A percentile compares a stretch with the other conserved stretches of the same genome.
Conservation (phyloP, 2,888 invertebrate species). For the Tridacna gigas region DNA sequence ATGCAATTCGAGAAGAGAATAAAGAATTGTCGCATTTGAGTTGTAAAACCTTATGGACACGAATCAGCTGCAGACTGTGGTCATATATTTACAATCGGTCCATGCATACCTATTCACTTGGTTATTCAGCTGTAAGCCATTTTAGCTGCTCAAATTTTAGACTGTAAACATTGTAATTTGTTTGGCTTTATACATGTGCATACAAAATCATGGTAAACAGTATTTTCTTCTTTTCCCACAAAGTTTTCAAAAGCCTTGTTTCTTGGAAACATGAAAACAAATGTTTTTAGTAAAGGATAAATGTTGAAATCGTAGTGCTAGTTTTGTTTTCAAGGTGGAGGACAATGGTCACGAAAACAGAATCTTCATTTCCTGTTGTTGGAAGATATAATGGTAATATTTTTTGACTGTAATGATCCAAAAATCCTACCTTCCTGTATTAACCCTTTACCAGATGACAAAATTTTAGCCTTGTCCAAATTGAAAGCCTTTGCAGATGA, state of each 20-base stretch:
- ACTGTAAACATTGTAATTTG: too few relatives aligned
- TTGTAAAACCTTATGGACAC: too few relatives aligned
- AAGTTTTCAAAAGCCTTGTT: too few relatives aligned
- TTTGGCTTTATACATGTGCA: too few relatives aligned
- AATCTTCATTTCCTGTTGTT: conserved; percentile 70
- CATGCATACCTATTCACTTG: too few relatives aligned
- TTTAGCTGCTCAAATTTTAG: too few relatives aligned
- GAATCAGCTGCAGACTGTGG: too few relatives aligned
- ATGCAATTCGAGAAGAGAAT: too few relatives aligned
- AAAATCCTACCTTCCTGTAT: not conserved
- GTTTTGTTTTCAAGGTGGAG: conserved; percentile 70
- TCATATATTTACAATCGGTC: too few relatives aligned
- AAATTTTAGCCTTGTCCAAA: not conserved
- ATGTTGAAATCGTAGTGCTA: not conserved
- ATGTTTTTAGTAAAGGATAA: not conserved
- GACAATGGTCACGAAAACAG: conserved; percentile 68
- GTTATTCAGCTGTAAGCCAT: too few relatives aligned
- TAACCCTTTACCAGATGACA: not conserved
- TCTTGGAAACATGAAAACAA: too few relatives aligned
- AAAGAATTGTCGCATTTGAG: too few relatives aligned
- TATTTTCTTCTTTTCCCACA: not conserved
- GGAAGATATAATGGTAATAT: conserved; percentile 37
- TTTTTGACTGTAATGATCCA: not conserved
- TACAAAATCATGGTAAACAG: not conserved
- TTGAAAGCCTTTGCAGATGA: not conserved